Conservation (phyloP, 2,888 invertebrate species). For the Hypolimnas misippus region DNA sequence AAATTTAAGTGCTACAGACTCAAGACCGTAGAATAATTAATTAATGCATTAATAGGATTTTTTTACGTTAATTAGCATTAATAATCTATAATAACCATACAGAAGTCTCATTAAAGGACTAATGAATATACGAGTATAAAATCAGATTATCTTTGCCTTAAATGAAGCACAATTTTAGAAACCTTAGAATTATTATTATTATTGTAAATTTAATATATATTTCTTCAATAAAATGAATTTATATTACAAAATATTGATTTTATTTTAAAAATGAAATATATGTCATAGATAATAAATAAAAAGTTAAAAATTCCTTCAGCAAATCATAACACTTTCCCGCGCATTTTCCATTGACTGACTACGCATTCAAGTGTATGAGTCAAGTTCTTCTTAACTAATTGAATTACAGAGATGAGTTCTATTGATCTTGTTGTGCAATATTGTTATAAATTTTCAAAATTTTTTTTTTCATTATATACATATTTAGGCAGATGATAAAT, state of each 20-base stretch:
- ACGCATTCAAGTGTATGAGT: conserved; percentile 38
- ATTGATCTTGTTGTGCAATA: conserved; percentile 5
- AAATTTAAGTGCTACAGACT: too few species aligned
- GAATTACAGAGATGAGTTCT: conserved; percentile 22
- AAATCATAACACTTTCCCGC: conserved; percentile 44
- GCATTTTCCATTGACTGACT: conserved; percentile 45
- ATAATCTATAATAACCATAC: too few species aligned
- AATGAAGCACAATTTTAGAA: too few species aligned
- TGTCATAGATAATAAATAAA: conserved; percentile 7
- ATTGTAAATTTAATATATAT: too few species aligned
- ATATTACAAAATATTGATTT: neutral
- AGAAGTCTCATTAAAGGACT: too few species aligned
- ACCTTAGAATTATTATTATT: too few species aligned
- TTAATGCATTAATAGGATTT: too few species aligned
- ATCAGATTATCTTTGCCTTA: too few species aligned
- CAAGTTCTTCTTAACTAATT: conserved; percentile 38
- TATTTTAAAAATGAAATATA: neutral
- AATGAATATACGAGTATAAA: too few species aligned
- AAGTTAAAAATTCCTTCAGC: conserved; percentile 21
- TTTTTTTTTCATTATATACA: neutral
- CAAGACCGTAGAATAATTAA: too few species aligned
- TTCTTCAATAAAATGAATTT: too few species aligned
- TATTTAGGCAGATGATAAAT: neutral
- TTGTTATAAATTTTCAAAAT: neutral
- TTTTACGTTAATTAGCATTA: too few species aligned